Percentiles rank a stretch among this genome's conserved stretches.
Conservation (phyloP, 2,797 vertebrate genomes). For the Coluber constrictor region DNA sequence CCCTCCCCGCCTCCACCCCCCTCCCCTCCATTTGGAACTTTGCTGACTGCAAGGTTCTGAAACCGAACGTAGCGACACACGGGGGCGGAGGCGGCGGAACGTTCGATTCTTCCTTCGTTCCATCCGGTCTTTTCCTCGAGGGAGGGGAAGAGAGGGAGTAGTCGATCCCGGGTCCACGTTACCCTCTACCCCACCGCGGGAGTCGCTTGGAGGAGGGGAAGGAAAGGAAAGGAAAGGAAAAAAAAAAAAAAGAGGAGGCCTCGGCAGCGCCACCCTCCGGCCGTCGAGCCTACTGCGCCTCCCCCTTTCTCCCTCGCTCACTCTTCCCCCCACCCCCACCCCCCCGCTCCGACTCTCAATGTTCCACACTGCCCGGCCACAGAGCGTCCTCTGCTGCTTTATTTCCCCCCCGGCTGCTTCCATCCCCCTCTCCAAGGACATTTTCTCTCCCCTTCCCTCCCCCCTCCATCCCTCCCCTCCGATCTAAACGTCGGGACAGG, state of each 20-base stretch:
- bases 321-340: not conserved
- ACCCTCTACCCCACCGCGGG: slow-evolving; percentile 37
- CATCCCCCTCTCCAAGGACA: slow-evolving; percentile 67
- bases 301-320: slow-evolving; percentile 38
- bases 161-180: slow-evolving; percentile 44
- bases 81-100: slow-evolving; percentile 55
- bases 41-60: slow-evolving; percentile 68
- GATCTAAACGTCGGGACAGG: slow-evolving; percentile 75
- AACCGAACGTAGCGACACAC: slow-evolving; percentile 46
- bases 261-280: slow-evolving; percentile 55
- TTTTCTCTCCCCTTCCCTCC: slow-evolving; percentile 68
- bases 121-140: slow-evolving; percentile 34
- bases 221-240: not conserved
- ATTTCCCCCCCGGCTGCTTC: slow-evolving; percentile 67
- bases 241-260: not conserved
- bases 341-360: slow-evolving; percentile 70
- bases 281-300: slow-evolving; percentile 54
- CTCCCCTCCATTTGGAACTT: slow-evolving; percentile 52
- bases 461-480: slow-evolving; percentile 73
- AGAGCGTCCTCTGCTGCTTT: slow-evolving; percentile 71
- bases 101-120: slow-evolving; percentile 54
- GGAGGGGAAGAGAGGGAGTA: slow-evolving; percentile 18
- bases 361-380: slow-evolving; percentile 75
- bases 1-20: not conserved
- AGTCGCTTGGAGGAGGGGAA: slow-evolving; percentile 37